Base-by-base conservation (phyloP, 2,888 invertebrate genomes). In the Brachycybe producta region DNA sequence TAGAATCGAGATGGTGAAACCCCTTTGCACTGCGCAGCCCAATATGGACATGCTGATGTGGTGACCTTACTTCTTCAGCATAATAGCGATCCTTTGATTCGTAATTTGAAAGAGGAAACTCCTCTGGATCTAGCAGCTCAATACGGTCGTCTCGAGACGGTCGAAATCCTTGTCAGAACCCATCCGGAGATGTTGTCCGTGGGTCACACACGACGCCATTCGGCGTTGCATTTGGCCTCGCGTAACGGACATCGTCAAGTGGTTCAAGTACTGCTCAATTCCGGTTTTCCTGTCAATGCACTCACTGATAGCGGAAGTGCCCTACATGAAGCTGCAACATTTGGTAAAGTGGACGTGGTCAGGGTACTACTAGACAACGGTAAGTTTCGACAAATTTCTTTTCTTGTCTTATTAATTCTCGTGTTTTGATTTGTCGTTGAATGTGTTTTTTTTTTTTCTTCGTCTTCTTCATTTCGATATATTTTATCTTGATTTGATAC, bases 41-140 rank as follows among this genome's bases (percentile, higher is more conserved):
- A 91, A 67, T 91, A 87, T 68, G 92, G 92, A 5, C 86, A 90
- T 68, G 82, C 82, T 47, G 79, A 79, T 49, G 85, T 90, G 42
- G 82, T 92, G 47, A 77, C 79, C 40, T 77, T 84, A 62, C 75
- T 94, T 58, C 71, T 94, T 58, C 79, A 67, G 60, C 78, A 82
- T 62, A 82, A 83, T 54, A 90, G 90, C 60, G 87, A 94, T 72
- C 86, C 91, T 39, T 80, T 82, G 58, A 80, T 90, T 62, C 77
- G 82, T 58, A 92, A 92, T 68, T 77, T 77, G 59, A 79, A 82
- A 54, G 85, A 86, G 48, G 94, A 94, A 67, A 88, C 90, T 30
- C 84, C 94, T 0, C 72, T 97, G 61, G 95, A 97, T 67, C 76
- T 97, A 54, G 94, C 95, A 7, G 86, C 91, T 47, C 88, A 92